These are phyloP conservation scores for Patella caerulea DNA, from an alignment of 2,888 invertebrate species.

Conservation along the genomic window DNA sequence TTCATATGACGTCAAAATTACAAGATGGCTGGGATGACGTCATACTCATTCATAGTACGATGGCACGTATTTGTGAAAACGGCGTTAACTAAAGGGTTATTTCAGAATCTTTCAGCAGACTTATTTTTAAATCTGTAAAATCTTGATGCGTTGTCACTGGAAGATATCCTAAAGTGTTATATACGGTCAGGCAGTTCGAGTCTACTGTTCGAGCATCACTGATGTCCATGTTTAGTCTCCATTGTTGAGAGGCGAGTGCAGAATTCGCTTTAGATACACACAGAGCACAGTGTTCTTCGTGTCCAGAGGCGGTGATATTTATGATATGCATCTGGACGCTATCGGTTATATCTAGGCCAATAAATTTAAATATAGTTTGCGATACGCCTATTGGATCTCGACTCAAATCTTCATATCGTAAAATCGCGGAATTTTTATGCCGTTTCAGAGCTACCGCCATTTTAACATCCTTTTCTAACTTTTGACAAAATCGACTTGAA, in stretches of 20 bases:
- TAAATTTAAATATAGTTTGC: constrained; percentile 21
- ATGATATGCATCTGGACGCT: constrained; percentile 17
- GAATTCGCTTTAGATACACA: constrained; percentile 19
- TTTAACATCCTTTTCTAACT: neutral
- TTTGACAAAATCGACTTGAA: neutral
- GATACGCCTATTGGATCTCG: constrained; percentile 17
- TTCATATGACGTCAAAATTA: no score
- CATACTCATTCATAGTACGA: no score
- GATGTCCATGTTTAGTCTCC: constrained; percentile 15
- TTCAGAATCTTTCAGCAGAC: no score
- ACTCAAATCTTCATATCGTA: constrained; percentile 32
- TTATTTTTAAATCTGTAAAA: no score
- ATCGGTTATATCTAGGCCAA: constrained; percentile 11
- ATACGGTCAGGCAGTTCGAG: constrained; percentile 3
- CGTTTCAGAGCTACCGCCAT: neutral
- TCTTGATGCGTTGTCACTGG: neutral
- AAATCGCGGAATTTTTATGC: constrained; percentile 15
- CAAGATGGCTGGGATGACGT: no score
- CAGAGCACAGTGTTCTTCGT: neutral
- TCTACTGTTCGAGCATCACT: neutral
- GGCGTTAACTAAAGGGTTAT: no score
- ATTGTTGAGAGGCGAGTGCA: constrained; percentile 21
- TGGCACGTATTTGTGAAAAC: no score
- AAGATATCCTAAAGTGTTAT: constrained; percentile 10
- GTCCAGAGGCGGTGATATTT: constrained; percentile 25